Conservation (phyloP, 2,113 vertebrate genomes). For the Dasyurus viverrinus region DNA sequence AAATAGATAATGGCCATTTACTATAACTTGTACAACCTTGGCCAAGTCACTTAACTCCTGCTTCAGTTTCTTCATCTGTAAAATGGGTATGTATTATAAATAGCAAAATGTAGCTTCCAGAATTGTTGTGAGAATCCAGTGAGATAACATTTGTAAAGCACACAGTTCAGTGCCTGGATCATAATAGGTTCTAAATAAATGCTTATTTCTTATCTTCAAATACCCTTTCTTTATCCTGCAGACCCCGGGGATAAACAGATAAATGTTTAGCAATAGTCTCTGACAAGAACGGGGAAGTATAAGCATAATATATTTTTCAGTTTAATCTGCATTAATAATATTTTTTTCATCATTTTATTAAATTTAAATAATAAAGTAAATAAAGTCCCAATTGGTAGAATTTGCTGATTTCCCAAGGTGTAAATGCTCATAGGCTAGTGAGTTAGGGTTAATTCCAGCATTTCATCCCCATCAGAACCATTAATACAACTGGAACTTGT, state of each 20-base stretch:
- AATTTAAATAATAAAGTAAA: neutral
- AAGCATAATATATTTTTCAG: neutral
- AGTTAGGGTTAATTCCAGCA: neutral
- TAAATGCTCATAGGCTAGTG: neutral
- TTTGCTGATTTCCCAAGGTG: neutral
- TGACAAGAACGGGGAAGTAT: neutral
- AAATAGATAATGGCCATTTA: too few species aligned
- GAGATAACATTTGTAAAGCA: neutral
- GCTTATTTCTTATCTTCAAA: neutral
- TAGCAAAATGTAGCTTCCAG: neutral
- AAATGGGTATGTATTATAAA: neutral
- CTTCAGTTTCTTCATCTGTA: neutral
- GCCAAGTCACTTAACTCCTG: neutral
- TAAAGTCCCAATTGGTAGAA: neutral
- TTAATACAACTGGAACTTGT: neutral
- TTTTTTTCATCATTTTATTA: too few species aligned
- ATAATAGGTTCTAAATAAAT: neutral
- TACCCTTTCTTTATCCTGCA: neutral
- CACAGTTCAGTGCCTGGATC: neutral
- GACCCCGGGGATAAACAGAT: neutral
- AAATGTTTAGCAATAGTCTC: neutral
- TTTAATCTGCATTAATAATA: too few species aligned
- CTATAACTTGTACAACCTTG: too few species aligned
- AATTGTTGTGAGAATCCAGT: neutral
- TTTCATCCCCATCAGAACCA: neutral